Base-by-base conservation (phyloP, 2,888 invertebrate genomes). In the Romanomermis culicivorax region DNA sequence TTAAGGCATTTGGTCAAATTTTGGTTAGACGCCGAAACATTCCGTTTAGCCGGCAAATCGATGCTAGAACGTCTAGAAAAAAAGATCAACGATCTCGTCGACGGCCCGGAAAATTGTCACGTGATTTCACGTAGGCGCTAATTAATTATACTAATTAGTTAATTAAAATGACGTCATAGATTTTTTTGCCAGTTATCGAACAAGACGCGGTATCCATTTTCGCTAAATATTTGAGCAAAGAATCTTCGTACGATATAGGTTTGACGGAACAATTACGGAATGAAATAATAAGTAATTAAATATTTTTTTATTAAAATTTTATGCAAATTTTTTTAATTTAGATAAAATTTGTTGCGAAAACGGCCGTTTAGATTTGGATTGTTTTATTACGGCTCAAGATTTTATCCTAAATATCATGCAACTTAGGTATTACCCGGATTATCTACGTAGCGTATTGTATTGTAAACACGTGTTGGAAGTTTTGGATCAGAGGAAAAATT, bases 381-480 rank as follows among this genome's bases (percentile, higher is more conserved):
- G 82, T 68, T 84, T 86, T 69, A 77, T 78, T 59, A 76, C 78
- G 57, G 79, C 82, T 54, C 82, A 84, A 69, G 76, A 78, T 60
- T 76, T 77, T 68, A 75, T 84, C 57, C 76, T 79, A 59, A 74
- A 76, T 55, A 72, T 78, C 65, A 77, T 88, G 69, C 80, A 85
- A 64, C 76, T 75, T 29, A 29, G 56, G 51, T 76, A 81, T 73
- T 81, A 83, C 68, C 78, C 79, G 63, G 80, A 80, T 61, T 95
- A 87, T 72, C 71, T 83, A 60, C 77, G 79, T 63, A 88, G 86
- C 69, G 81, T 83, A 65, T 83, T 80, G 68, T 84, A 85, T 71
- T 84, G 84, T 67, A 88, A 85, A 73, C 84, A 88, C 74, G 87
- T 88, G 74, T 80, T 93, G 63, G 88, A 93, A 70, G 77, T 91